These are phyloP conservation scores for Vespertilio murinus DNA, from an alignment of 2,797 vertebrate genomes.

Conservation along the genomic window DNA sequence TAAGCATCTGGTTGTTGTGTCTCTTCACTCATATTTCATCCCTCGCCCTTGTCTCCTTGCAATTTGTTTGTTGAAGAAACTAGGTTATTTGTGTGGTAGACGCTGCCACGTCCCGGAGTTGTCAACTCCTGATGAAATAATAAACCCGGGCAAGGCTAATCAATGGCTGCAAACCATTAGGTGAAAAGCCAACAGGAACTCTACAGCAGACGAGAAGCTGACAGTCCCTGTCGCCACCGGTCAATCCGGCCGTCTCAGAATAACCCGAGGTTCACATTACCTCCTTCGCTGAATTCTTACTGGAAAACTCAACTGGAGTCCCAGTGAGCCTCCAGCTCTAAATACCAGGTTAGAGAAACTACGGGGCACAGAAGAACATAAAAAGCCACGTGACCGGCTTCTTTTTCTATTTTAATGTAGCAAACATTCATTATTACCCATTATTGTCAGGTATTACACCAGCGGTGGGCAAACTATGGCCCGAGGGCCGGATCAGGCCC, in stretches of 20 bases:
- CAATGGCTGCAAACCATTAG: neutral
- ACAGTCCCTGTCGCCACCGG: accelerated
- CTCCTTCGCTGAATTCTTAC: neutral
- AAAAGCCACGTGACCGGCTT: neutral
- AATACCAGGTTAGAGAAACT: neutral
- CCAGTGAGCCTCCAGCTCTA: neutral
- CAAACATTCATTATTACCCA: neutral
- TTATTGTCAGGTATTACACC: neutral
- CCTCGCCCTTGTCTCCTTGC: neutral
- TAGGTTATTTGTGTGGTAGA: neutral
- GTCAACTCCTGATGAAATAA: neutral
- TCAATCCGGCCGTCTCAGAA: neutral
- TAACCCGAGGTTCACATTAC: neutral
- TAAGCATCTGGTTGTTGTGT: neutral
- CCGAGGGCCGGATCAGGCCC: too few species aligned
- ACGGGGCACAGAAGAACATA: neutral
- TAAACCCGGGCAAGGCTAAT: neutral
- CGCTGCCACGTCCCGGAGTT: neutral
- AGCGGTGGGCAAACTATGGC: too few species aligned
- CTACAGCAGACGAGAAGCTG: neutral
- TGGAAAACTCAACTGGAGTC: neutral
- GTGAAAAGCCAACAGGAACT: neutral
- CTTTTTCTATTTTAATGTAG: neutral
- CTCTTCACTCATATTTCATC: neutral
- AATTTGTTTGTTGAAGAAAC: neutral